These are phyloP conservation scores for Dicrostonyx torquatus DNA, from an alignment of 2,797 vertebrate genomes.

Conservation along the genomic window DNA sequence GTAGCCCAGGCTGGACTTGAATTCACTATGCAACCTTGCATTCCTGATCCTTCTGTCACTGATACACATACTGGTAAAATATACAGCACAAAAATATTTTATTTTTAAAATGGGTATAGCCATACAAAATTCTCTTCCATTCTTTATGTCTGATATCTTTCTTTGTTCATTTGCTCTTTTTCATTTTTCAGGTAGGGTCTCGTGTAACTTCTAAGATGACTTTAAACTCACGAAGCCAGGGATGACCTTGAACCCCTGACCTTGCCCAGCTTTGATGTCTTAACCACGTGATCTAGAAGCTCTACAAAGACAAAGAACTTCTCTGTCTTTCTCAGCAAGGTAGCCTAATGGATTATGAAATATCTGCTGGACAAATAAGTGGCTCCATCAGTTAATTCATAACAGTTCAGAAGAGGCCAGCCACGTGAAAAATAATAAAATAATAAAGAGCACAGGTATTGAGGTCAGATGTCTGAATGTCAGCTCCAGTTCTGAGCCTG, in stretches of 20 bases:
- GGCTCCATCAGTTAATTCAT: not conserved
- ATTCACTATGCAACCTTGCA: not conserved
- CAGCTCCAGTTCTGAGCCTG: not conserved
- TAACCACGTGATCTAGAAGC: not conserved
- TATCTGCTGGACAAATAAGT: not conserved
- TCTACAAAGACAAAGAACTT: not conserved
- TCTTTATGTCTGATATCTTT: rapidly evolving
- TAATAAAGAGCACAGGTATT: not conserved
- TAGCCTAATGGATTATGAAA: not conserved
- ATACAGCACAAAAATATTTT: not conserved
- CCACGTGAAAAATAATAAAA: not conserved
- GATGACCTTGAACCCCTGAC: not conserved
- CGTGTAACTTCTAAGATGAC: not conserved
- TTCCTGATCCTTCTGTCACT: not conserved
- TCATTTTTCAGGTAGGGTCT: not conserved
- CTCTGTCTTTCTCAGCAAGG: not conserved
- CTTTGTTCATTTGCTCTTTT: not conserved
- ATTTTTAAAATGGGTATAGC: too few relatives aligned
- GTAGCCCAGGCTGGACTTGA: not conserved
- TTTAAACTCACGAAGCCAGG: not conserved
- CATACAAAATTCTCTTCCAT: not conserved
- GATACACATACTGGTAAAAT: not conserved
- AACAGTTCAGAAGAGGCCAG: not conserved
- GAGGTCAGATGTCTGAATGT: not conserved
- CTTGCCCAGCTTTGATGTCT: not conserved